Percentiles rank a stretch among this genome's conserved stretches.
Conservation (phyloP, 1,140 invertebrate genomes). For the Lordiphosa clarofinis region DNA sequence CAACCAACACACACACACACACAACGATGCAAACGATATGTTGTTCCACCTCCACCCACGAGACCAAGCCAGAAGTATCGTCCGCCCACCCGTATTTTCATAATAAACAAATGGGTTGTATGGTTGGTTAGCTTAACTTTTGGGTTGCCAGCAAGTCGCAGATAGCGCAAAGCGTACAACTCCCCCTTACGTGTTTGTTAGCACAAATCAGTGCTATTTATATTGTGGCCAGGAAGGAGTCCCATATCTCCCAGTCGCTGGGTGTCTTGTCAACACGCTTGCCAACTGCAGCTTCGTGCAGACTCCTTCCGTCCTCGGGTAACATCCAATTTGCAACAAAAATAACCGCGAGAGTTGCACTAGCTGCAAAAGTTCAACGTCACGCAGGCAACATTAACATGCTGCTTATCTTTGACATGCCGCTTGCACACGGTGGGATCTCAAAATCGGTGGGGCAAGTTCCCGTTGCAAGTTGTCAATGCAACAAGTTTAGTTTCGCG, state of each 20-base stretch:
- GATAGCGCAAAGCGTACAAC: slow-evolving; percentile 33
- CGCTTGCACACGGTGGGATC: slow-evolving; percentile 3
- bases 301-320: slow-evolving; percentile 31
- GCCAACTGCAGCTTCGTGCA: slow-evolving; percentile 23
- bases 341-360: slow-evolving; percentile 5
- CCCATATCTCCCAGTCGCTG: slow-evolving; percentile 8
- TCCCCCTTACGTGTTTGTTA: slow-evolving; percentile 55
- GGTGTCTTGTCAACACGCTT: slow-evolving; percentile 45
- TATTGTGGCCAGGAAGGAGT: slow-evolving; percentile 49
- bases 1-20: slow-evolving; percentile 20
- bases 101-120: slow-evolving; percentile 75
- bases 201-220: slow-evolving; percentile 77
- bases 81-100: slow-evolving; percentile 54
- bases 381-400: slow-evolving; percentile 28
- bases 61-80: slow-evolving; percentile 11
- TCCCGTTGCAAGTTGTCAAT: slow-evolving; percentile 51
- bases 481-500: slow-evolving; percentile 55
- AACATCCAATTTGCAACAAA: slow-evolving; percentile 54
- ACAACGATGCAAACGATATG: slow-evolving; percentile 8
- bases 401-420: slow-evolving; percentile 44
- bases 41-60: slow-evolving; percentile 18
- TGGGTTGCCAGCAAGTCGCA: slow-evolving; percentile 63
- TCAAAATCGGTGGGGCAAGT: slow-evolving; percentile 22
- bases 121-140: slow-evolving; percentile 74
- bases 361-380: slow-evolving; percentile 28